Base-by-base conservation (phyloP, 2,113 vertebrate genomes). In the Dascyllus trimaculatus region DNA sequence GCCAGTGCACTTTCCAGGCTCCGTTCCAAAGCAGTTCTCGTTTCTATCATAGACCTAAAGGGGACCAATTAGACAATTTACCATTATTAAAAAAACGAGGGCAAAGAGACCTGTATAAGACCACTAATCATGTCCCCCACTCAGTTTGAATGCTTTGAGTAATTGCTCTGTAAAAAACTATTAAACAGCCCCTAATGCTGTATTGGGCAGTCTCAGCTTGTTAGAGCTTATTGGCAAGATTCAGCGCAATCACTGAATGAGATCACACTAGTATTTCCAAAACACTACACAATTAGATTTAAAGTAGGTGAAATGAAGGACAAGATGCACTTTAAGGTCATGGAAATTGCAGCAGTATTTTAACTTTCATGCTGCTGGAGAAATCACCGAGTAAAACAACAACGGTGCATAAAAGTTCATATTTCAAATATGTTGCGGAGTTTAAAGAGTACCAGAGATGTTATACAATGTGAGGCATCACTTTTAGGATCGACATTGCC, bases 1-100 rank as follows among this genome's bases (percentile, higher is more conserved):
- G 24, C 15, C 38, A 9, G 59, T 60, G 68, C 35, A 61, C 67
- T 83, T 85, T 84, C 74, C 68, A 80, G 58, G 67, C 82, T 57
- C 40, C 0, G 15, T 75, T 82, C 78, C 67, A 81, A 75, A 56
- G 46, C 11, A n/a, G 14, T 35, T 79, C 45, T 70, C 38, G 48
- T 85, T 87, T 81, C 61, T 58, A 48, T 24, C 26, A 75, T 21
- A 54, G 21, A 70, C 65, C 54, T 61, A 73, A 76, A 45, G 19
- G 32, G 61, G 46, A 72, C 26, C 62, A 59, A 76, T 78, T 74
- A 54, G 54, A 53, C 58, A 57, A 79, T 71, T 80, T 71, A 54
- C 25, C 29, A 46, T 64, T 67, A 75, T 75, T 78, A 71, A 67
- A 61, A 19, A 35, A 35, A 35, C 32, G 18, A 66, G 65, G 25